phyloP scores from a whole-genome alignment of 37 sponge, comb jelly and placozoan species.

The Chondrosia reniformis region DNA sequence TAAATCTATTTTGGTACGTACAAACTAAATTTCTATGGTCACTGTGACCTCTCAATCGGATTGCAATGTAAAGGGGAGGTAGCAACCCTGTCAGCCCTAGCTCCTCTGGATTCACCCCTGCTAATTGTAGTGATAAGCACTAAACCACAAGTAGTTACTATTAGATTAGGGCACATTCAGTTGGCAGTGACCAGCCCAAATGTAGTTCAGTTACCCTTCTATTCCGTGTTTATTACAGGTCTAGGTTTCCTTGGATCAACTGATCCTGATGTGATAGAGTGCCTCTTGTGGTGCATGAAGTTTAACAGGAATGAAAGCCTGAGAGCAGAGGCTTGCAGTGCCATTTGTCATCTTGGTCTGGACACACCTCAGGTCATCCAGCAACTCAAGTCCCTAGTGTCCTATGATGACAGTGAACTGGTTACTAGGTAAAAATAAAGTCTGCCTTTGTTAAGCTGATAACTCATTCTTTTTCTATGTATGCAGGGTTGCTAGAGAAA shows the following conservation, averaged over 20 bases:
- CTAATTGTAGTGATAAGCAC: too few relatives aligned
- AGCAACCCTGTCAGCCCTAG: too few relatives aligned
- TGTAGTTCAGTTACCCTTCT: background rate
- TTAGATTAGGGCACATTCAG: background rate
- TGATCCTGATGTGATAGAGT: conserved; percentile 32
- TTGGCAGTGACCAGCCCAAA: background rate
- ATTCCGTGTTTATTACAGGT: too few relatives aligned
- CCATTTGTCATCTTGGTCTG: conserved; percentile 38
- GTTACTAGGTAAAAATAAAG: conserved; percentile 46
- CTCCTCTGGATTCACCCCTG: too few relatives aligned
- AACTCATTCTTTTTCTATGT: conserved; percentile 18
- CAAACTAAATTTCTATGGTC: too few relatives aligned
- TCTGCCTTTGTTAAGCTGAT: background rate
- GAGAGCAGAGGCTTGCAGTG: conserved; percentile 73
- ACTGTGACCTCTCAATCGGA: too few relatives aligned
- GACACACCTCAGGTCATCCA: conserved; percentile 27
- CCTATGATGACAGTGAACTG: conserved; percentile 49
- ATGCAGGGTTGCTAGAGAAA: conserved; percentile 42
- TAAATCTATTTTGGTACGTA: too few relatives aligned
- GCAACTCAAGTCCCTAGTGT: conserved; percentile 46
- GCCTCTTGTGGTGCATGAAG: conserved; percentile 73
- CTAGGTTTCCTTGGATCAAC: conserved; percentile 47
- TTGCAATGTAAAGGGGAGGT: too few relatives aligned
- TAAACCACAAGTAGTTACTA: too few relatives aligned
- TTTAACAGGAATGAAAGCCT: conserved; percentile 63